Base-by-base conservation (phyloP, 2,797 vertebrate genomes). In the Miichthys miiuy region DNA sequence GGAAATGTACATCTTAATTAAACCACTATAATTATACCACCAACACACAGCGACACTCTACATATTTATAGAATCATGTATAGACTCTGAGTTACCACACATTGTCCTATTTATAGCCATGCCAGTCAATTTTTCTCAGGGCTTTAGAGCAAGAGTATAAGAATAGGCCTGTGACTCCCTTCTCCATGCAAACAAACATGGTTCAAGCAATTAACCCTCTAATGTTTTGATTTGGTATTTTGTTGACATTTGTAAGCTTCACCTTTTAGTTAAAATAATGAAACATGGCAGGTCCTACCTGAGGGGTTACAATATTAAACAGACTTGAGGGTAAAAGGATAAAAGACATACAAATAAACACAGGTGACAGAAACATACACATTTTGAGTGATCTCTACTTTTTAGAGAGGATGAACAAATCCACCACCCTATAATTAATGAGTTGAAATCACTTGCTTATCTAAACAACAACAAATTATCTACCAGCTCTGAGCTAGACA, bases 121-220 rank as follows among this genome's bases (percentile, higher is more conserved):
- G 61, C 34, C 65, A 78, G 74, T 80, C 81, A 80, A 27, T 84
- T 70, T 13, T 48, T 73, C 18, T 75, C 27, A 42, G 44, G 52
- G 54, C 71, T 68, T 68, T 38, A 47, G 27, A 68, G 50, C 38
- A n/a, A n/a, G 21, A 69, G 55, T 41, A 34, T 65, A 69, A 78
- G 75, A 6, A 18, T 3, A 64, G 69, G 63, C 58, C 41, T 71
- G 27, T 65, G 71, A 74, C 62, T 79, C 17, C 7, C 23, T 82
- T 81, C 60, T 72, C 75, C 2, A 6, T 68, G 68, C 68, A 76
- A 84, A 75, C 77, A 87, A 75, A 82, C 76, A 81, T 3, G 17
- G 83, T 82, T 82, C 80, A 88, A 86, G 81, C 79, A 86, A 88
- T 90, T 89, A 89, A 83, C 80, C 57, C 46, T 75, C 10, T 17